A percentile compares a stretch with the other conserved stretches of the same genome.
These are phyloP conservation scores for Synanthedon formicaeformis DNA, from an alignment of 2,888 invertebrate genomes.

Conservation along the genomic window DNA sequence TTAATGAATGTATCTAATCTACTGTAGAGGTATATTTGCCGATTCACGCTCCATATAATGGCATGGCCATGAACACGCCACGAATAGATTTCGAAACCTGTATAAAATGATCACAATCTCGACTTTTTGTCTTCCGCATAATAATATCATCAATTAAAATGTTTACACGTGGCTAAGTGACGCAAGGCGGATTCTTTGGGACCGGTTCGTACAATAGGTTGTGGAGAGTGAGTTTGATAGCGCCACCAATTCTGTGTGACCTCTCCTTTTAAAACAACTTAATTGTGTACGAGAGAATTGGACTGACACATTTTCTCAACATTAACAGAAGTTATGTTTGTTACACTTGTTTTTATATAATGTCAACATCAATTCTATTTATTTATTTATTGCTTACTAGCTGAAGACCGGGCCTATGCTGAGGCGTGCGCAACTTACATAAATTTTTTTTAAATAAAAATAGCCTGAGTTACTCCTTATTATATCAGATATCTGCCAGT, in stretches of 20 bases:
- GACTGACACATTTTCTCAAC: no score
- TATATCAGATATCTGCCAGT: no score
- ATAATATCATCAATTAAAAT: slow-evolving; percentile 58
- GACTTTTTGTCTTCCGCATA: slow-evolving; percentile 56
- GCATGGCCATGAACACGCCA: slow-evolving; percentile 5
- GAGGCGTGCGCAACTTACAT: no score
- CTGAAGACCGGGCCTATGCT: no score
- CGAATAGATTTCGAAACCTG: slow-evolving; percentile 27
- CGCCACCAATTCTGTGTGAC: slow-evolving; percentile 45
- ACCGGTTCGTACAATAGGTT: slow-evolving; percentile 56
- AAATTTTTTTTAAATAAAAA: no score
- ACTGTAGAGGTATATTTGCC: neutral
- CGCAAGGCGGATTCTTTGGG: slow-evolving; percentile 52
- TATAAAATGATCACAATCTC: slow-evolving; percentile 39
- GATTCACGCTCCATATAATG: neutral
- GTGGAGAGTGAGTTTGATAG: slow-evolving; percentile 49
- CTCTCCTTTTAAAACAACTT: slow-evolving; percentile 15
- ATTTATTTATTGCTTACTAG: no score
- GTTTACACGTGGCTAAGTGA: slow-evolving; percentile 61
- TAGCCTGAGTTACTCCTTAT: no score
- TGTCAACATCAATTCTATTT: no score
- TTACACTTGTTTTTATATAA: no score
- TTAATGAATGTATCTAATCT: neutral
- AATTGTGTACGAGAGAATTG: no score
- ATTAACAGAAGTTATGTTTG: no score